Percentiles rank a stretch among this genome's conserved stretches.
Evolutionary conservation across 2,113 vertebrate species (phyloP).

Genomic region (Lasiurus cinereus): DNA sequence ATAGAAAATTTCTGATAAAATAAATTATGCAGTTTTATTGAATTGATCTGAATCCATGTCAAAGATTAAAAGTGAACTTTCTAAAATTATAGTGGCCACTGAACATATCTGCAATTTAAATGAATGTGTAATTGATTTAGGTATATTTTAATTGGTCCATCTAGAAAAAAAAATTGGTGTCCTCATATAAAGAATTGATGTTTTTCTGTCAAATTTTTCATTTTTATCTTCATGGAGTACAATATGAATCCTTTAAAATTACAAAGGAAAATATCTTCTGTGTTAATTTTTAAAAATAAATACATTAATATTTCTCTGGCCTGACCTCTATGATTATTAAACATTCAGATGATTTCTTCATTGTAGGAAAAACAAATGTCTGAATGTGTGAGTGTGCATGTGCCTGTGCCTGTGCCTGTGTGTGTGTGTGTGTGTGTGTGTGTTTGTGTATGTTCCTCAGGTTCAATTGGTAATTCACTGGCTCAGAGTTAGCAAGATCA

Average conservation of each 20-base stretch:
- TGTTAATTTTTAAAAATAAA: not conserved
- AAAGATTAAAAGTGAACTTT: slow-evolving; percentile 21
- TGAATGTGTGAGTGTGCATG: too few relatives aligned
- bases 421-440: too few relatives aligned
- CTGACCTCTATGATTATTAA: not conserved
- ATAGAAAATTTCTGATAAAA: slow-evolving; percentile 33
- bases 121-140: not conserved
- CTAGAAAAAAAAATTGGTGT: not conserved
- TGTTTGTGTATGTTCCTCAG: fast-evolving
- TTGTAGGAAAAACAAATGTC: not conserved
- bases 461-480: not conserved
- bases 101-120: slow-evolving; percentile 25
- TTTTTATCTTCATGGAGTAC: not conserved
- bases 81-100: not conserved
- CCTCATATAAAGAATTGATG: not conserved
- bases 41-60: not conserved
- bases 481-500: not conserved
- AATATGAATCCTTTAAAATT: not conserved
- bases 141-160: not conserved
- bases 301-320: not conserved
- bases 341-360: not conserved
- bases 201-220: not conserved
- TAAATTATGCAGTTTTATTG: not conserved
- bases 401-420: not conserved
- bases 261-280: not conserved